Conservation (phyloP, 2,113 vertebrate species). For the Catharus fuscescens region DNA sequence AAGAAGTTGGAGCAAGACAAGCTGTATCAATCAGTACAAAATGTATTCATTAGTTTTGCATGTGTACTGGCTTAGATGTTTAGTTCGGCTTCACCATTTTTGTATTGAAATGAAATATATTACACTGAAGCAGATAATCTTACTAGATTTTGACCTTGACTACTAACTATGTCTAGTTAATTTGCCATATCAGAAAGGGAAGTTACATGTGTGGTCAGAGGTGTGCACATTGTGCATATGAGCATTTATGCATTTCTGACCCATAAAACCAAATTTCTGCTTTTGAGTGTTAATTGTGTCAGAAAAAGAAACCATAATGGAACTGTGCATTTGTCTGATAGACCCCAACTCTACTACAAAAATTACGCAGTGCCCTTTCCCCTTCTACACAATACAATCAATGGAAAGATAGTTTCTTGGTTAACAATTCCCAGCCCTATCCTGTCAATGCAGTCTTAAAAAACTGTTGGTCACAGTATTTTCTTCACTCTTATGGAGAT, state of each 20-base stretch:
- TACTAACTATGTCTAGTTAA: background rate
- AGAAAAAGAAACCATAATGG: background rate
- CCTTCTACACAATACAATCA: background rate
- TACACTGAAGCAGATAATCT: background rate
- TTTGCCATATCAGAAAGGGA: background rate
- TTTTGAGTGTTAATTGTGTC: background rate
- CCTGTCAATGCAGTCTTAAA: background rate
- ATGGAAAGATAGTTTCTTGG: background rate
- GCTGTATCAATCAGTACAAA: background rate
- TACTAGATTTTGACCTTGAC: background rate
- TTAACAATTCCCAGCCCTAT: background rate
- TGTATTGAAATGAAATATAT: background rate
- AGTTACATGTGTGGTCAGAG: background rate
- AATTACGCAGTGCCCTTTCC: background rate
- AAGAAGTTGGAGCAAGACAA: background rate
- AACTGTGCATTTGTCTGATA: background rate
- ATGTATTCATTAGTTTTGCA: conserved; percentile 5
- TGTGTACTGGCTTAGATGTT: background rate
- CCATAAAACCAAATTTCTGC: background rate
- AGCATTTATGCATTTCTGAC: background rate
- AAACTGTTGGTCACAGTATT: background rate
- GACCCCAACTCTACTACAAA: background rate
- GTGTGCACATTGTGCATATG: background rate
- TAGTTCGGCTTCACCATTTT: background rate
- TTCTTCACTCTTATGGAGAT: background rate